Evolutionary conservation across 2,113 vertebrate species (phyloP).

Genomic region (Andinoacara biseriatus): DNA sequence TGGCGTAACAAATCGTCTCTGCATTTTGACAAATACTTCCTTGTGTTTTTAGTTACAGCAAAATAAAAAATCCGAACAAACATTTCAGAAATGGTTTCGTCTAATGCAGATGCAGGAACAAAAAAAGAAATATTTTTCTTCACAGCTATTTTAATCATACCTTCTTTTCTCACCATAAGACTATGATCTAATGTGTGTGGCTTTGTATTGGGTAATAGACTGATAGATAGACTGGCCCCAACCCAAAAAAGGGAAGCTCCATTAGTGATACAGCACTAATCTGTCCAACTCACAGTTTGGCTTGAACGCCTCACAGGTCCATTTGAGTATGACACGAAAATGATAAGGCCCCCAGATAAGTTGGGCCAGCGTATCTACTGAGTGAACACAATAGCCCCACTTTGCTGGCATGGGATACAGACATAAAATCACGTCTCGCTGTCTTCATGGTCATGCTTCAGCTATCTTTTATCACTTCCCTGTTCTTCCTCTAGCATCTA

Average conservation of each 20-base stretch:
- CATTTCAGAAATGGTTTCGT: background rate
- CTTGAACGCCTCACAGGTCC: constrained; percentile 49
- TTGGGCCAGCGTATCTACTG: constrained; percentile 57
- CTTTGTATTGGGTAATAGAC: background rate
- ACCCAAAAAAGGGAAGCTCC: background rate
- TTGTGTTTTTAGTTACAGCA: background rate
- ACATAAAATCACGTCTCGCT: constrained; percentile 54
- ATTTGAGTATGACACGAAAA: constrained; percentile 66
- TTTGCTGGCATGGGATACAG: constrained; percentile 48
- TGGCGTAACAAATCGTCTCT: background rate
- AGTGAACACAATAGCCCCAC: constrained; percentile 70
- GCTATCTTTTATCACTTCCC: constrained; percentile 72
- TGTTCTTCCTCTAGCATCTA: constrained; percentile 61
- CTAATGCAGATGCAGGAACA: background rate
- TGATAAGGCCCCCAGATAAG: constrained; percentile 70
- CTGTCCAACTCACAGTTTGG: constrained; percentile 39
- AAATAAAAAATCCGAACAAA: background rate
- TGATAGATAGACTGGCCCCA: background rate
- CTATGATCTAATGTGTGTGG: background rate
- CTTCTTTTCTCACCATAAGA: background rate
- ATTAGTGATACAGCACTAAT: constrained; percentile 34
- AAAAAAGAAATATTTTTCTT: background rate
- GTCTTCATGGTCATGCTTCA: constrained; percentile 42
- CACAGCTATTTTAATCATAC: background rate
- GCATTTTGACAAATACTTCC: constrained; percentile 16